Evolutionary conservation across 2,113 vertebrate genomes (phyloP).

Genomic region (Plestiodon gilberti): DNA sequence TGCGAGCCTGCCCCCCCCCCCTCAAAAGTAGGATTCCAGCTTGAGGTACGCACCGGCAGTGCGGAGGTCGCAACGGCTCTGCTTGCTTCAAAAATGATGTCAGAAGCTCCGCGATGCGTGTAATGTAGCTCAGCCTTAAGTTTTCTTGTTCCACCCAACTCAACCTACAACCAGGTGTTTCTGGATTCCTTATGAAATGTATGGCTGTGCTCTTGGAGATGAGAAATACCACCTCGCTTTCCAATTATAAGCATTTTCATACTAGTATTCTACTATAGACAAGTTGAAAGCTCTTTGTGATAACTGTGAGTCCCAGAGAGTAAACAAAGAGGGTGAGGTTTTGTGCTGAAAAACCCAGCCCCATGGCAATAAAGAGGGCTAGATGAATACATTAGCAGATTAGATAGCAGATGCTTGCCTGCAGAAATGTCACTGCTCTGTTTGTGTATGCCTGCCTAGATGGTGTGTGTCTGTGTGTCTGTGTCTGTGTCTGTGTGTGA

Average conservation of each 20-base stretch:
- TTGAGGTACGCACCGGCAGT: too few species aligned
- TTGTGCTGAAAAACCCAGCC: constrained; percentile 6
- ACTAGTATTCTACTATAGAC: neutral
- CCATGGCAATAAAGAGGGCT: neutral
- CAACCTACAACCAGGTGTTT: neutral
- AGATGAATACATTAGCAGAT: constrained; percentile 29
- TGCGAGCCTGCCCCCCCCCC: too few species aligned
- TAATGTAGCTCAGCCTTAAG: too few species aligned
- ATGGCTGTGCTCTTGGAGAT: neutral
- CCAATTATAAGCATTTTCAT: neutral
- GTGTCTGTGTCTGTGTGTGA: too few species aligned
- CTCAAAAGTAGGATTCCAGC: too few species aligned
- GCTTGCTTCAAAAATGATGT: too few species aligned
- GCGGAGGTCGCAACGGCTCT: too few species aligned
- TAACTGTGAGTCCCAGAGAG: neutral
- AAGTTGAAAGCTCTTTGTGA: neutral
- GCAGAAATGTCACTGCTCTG: neutral
- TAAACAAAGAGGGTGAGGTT: constrained; percentile 13
- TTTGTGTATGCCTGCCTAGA: constrained; percentile 1
- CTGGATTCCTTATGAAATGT: neutral
- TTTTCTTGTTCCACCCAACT: neutral
- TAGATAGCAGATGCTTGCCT: constrained; percentile 36
- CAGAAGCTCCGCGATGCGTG: too few species aligned
- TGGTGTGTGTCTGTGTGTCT: too few species aligned
- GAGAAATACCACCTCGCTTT: neutral